phyloP scores from a whole-genome alignment of 1,140 invertebrate species.

The Anoplophora glabripennis region DNA sequence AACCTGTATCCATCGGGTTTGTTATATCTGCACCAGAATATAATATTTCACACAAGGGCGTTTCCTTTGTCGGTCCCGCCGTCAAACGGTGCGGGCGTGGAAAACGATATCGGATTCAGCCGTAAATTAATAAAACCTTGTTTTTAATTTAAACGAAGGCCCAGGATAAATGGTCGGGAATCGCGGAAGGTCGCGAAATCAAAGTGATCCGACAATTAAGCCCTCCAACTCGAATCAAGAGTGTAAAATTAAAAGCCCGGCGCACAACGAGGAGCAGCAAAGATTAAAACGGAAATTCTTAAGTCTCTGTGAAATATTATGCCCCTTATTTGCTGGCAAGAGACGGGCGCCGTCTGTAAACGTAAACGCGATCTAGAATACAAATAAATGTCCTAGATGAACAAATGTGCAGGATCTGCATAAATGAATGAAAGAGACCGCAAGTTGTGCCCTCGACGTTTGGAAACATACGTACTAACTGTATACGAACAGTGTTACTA shows the following conservation, averaged over 20 bases:
- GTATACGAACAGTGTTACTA: too few species aligned
- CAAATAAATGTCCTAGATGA: conserved; percentile 19
- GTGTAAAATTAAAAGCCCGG: conserved; percentile 17
- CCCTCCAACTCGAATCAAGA: conserved; percentile 9
- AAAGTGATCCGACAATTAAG: background rate
- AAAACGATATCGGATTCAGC: too few species aligned
- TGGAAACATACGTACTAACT: too few species aligned
- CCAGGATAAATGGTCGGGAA: background rate
- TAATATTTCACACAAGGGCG: too few species aligned
- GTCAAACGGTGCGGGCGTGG: too few species aligned
- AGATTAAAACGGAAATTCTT: conserved; percentile 26
- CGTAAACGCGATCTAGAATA: conserved; percentile 10
- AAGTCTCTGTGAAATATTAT: conserved; percentile 22
- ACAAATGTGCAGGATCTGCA: conserved; percentile 12
- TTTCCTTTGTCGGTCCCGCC: too few species aligned
- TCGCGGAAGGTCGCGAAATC: conserved; percentile 6
- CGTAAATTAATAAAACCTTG: too few species aligned
- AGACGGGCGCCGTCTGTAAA: conserved; percentile 7
- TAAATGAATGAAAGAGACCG: conserved; percentile 4
- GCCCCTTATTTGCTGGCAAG: conserved; percentile 17
- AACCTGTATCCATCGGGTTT: too few species aligned
- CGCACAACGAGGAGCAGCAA: conserved; percentile 14
- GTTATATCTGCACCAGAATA: too few species aligned
- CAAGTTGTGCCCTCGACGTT: too few species aligned
- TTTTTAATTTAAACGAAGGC: too few species aligned